Evolutionary conservation across 2,113 vertebrate genomes (phyloP).

Genomic region (Chaetorhynchus papuensis): DNA sequence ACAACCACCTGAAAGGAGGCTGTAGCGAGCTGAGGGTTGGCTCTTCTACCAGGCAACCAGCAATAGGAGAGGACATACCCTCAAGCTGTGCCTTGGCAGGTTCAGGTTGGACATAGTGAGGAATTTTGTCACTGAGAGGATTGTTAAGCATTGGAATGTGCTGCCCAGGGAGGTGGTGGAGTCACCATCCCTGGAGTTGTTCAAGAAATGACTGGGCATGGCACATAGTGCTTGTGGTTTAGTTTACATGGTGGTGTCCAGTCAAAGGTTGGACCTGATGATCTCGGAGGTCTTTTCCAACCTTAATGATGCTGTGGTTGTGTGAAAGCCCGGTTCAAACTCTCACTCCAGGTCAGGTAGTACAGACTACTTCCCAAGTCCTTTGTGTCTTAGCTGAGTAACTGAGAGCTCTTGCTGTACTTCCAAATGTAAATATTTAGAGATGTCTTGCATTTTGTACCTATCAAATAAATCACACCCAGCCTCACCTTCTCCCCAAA

Average conservation of each 20-base stretch:
- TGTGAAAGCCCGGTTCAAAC: background rate
- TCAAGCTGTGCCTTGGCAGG: background rate
- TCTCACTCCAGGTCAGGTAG: background rate
- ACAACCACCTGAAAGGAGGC: background rate
- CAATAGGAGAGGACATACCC: no score
- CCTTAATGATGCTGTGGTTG: background rate
- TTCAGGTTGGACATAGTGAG: background rate
- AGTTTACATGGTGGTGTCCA: background rate
- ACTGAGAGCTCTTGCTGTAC: background rate
- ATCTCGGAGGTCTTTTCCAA: background rate
- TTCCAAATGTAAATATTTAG: background rate
- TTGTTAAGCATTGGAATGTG: background rate
- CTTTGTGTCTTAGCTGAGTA: background rate
- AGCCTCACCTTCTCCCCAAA: fast-evolving
- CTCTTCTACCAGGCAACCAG: background rate
- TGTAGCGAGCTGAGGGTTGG: background rate
- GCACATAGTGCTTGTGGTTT: background rate
- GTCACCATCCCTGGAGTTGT: background rate
- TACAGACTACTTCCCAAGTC: background rate
- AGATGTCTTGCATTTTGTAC: background rate
- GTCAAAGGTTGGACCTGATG: background rate
- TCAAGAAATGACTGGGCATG: fast-evolving
- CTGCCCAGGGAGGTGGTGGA: background rate
- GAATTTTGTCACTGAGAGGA: background rate
- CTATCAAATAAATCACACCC: background rate